Evolutionary conservation across 2,888 invertebrate genomes (phyloP).

Genomic region (Rhabditophanes sp.): DNA sequence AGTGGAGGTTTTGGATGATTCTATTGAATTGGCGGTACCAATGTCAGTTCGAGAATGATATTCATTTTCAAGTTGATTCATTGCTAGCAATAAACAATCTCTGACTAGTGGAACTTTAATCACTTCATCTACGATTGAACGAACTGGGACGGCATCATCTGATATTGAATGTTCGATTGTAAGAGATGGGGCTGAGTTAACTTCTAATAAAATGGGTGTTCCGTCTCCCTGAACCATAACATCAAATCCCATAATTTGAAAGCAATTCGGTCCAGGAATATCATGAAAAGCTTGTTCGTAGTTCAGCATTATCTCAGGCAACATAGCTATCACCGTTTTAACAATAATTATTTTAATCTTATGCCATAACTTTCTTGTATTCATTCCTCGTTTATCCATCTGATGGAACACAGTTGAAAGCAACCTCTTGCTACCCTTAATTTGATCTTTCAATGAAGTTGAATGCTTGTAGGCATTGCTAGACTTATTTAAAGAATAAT

Average conservation of each 20-base stretch:
- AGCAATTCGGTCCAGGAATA: slow-evolving; percentile 46
- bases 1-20: too few relatives aligned
- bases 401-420: slow-evolving; percentile 46
- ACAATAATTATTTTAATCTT: slow-evolving; percentile 47
- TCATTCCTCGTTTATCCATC: slow-evolving; percentile 43
- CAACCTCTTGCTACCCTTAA: slow-evolving; percentile 46
- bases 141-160: slow-evolving; percentile 15
- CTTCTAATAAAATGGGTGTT: slow-evolving; percentile 47
- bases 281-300: slow-evolving; percentile 40
- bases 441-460: slow-evolving; percentile 32
- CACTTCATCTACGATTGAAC: slow-evolving; percentile 39
- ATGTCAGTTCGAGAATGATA: slow-evolving; percentile 11
- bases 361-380: slow-evolving; percentile 45
- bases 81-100: slow-evolving; percentile 46
- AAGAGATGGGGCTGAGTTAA: slow-evolving; percentile 49
- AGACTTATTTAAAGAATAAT: slow-evolving; percentile 49
- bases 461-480: slow-evolving; percentile 46
- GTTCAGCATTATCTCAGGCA: slow-evolving; percentile 47
- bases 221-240: slow-evolving; percentile 46
- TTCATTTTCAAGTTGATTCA: slow-evolving; percentile 34
- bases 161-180: slow-evolving; percentile 45
- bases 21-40: too few relatives aligned
- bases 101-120: slow-evolving; percentile 48
- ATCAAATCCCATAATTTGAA: slow-evolving; percentile 50
- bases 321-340: slow-evolving; percentile 48